Evolutionary conservation across 2,888 invertebrate species (phyloP).

Genomic region (Liodrosophila aerea): DNA sequence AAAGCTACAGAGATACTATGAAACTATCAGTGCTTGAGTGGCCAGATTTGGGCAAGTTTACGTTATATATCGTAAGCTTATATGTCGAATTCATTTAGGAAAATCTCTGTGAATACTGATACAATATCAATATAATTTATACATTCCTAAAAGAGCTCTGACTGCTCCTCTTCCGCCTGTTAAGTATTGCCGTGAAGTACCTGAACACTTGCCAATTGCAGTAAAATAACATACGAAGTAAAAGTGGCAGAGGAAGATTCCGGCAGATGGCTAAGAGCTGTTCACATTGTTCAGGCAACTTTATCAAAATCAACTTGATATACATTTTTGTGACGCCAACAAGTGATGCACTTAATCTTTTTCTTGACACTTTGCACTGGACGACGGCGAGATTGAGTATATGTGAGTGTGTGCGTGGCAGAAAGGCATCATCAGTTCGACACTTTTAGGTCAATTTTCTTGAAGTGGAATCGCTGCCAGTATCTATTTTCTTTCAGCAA

Average conservation of each 20-base stretch:
- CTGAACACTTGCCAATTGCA: slow-evolving; percentile 8
- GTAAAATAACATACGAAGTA: slow-evolving; percentile 1
- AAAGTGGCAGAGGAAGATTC: slow-evolving; percentile 7
- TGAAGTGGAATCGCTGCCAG: slow-evolving; percentile 26
- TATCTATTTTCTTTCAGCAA: slow-evolving; percentile 15
- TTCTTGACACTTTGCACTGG: slow-evolving; percentile 56
- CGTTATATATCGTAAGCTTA: too few relatives aligned
- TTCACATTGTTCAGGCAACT: slow-evolving; percentile 47
- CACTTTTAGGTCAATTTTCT: slow-evolving; percentile 19
- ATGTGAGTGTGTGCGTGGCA: slow-evolving; percentile 24
- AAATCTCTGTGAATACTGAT: too few relatives aligned
- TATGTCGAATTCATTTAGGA: too few relatives aligned
- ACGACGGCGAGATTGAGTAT: slow-evolving; percentile 51
- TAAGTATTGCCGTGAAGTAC: neutral
- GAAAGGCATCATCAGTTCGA: slow-evolving; percentile 2
- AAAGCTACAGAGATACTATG: too few relatives aligned
- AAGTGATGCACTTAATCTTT: slow-evolving; percentile 75
- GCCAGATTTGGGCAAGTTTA: too few relatives aligned
- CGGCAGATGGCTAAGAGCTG: slow-evolving; percentile 34
- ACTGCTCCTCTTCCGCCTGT: too few relatives aligned
- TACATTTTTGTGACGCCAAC: slow-evolving; percentile 72
- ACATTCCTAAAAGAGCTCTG: too few relatives aligned
- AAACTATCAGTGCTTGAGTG: too few relatives aligned
- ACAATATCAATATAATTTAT: too few relatives aligned
- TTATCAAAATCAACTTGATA: slow-evolving; percentile 62